These are phyloP conservation scores for Cetonia aurata DNA, from an alignment of 2,888 invertebrate genomes.

Conservation along the genomic window DNA sequence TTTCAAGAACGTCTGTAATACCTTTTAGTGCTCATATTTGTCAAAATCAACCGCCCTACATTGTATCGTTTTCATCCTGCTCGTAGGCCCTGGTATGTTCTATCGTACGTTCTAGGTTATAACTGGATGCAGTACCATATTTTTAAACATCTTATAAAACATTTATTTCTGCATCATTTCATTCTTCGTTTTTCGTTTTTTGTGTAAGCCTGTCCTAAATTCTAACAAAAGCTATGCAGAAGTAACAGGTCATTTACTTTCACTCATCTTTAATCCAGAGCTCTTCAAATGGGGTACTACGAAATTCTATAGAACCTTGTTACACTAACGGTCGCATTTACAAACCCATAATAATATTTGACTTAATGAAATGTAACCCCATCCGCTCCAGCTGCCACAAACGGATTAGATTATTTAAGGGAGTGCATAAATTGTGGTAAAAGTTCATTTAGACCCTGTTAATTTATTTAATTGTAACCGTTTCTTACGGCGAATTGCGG, in stretches of 20 bases:
- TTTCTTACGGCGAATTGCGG: slow-evolving; percentile 30
- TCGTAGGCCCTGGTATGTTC: no score
- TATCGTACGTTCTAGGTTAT: no score
- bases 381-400: slow-evolving; percentile 5
- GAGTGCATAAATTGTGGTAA: slow-evolving; percentile 39
- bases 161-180: no score
- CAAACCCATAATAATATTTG: slow-evolving; percentile 14
- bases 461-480: slow-evolving; percentile 42
- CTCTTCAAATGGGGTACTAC: slow-evolving; percentile 2
- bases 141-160: no score
- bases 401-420: slow-evolving; percentile 37
- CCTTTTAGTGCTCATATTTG: no score
- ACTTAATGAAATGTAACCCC: slow-evolving; percentile 29
- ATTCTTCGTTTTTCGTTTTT: no score
- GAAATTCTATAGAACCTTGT: slow-evolving; percentile 13
- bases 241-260: not conserved
- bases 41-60: no score
- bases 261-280: not conserved
- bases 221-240: no score
- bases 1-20: no score
- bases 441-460: slow-evolving; percentile 41
- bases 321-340: slow-evolving; percentile 23
- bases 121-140: no score
- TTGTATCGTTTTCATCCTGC: no score
- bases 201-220: no score